A percentile compares a stretch with the other conserved stretches of the same genome.
phyloP scores from a whole-genome alignment of 2,797 vertebrate genomes.

The Zalophus californianus region DNA sequence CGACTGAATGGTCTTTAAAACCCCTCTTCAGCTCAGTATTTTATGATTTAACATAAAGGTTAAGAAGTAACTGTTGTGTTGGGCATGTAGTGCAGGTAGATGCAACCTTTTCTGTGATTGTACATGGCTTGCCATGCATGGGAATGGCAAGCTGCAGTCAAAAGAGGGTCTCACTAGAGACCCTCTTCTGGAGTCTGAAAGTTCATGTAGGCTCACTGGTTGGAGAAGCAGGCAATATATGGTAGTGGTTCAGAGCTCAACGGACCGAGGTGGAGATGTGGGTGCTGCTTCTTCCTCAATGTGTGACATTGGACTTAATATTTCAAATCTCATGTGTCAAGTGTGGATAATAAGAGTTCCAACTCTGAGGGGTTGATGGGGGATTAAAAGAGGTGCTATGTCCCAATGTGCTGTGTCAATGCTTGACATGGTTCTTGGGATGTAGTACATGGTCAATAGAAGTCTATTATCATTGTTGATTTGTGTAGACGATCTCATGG shows the following conservation, averaged over 20 bases:
- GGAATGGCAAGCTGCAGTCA: not conserved
- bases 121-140: fast-evolving
- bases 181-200: not conserved
- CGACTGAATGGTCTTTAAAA: not conserved
- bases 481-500: not conserved
- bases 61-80: not conserved
- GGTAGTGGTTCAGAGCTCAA: not conserved
- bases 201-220: not conserved
- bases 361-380: not conserved
- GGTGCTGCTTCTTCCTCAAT: not conserved
- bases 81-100: not conserved
- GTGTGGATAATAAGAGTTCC: not conserved
- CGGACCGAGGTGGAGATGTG: fast-evolving
- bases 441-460: not conserved
- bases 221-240: not conserved
- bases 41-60: not conserved
- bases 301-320: not conserved
- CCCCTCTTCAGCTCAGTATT: not conserved
- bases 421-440: not conserved
- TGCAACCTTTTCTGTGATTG: not conserved
- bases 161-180: not conserved
- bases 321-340: not conserved
- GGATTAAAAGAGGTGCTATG: not conserved
- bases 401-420: too few species aligned
- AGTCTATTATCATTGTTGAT: not conserved